Conservation (phyloP, 2,888 invertebrate species). For the Nipponacmea schrenckii region DNA sequence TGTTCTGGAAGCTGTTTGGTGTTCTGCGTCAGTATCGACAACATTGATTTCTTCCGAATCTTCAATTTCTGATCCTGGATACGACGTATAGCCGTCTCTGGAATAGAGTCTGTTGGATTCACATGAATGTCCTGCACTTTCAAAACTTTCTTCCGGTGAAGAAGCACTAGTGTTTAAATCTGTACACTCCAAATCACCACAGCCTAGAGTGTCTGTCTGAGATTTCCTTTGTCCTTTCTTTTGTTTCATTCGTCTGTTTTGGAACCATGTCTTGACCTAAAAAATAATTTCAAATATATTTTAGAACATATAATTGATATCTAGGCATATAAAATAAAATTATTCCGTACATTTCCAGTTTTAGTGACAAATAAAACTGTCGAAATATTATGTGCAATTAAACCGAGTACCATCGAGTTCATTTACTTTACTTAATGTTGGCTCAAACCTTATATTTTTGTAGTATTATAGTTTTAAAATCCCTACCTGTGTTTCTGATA, state of each 20-base stretch:
- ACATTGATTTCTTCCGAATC: slow-evolving; percentile 56
- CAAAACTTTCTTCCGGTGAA: slow-evolving; percentile 25
- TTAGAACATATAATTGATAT: slow-evolving; percentile 4
- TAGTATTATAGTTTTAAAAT: no score
- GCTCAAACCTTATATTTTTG: no score
- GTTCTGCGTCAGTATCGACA: slow-evolving; percentile 47
- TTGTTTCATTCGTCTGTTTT: slow-evolving; percentile 88
- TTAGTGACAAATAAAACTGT: no score
- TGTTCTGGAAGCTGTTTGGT: not conserved
- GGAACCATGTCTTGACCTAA: slow-evolving; percentile 98
- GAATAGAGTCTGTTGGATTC: slow-evolving; percentile 27
- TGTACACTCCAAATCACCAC: slow-evolving; percentile 6
- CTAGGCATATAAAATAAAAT: no score
- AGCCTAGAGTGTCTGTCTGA: slow-evolving; percentile 37
- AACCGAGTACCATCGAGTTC: no score
- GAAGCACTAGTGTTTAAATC: slow-evolving; percentile 11
- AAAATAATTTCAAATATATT: slow-evolving; percentile 18
- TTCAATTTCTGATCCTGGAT: slow-evolving; percentile 17
- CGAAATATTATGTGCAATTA: no score
- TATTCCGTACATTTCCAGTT: no score
- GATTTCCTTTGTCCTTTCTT: slow-evolving; percentile 65
- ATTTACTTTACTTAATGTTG: no score
- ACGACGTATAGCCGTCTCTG: slow-evolving; percentile 28
- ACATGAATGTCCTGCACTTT: slow-evolving; percentile 19
- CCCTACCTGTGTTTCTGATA: slow-evolving; percentile 85